Evolutionary conservation across 2,797 vertebrate species (phyloP).

Genomic region (Ispidina picta): DNA sequence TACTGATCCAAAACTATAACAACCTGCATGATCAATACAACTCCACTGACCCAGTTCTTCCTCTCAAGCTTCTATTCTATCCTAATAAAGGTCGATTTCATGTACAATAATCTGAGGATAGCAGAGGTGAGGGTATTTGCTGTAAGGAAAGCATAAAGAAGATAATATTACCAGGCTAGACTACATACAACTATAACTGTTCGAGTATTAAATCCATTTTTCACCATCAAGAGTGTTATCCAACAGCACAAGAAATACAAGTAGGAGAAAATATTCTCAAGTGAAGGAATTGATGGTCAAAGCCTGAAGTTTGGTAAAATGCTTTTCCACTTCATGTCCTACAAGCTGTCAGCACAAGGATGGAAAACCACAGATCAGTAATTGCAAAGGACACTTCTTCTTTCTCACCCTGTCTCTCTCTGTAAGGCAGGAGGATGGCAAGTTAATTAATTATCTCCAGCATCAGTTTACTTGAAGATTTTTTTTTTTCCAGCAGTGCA

Average conservation of each 20-base stretch:
- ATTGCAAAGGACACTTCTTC: conserved; percentile 72
- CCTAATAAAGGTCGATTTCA: conserved; percentile 13
- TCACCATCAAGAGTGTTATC: conserved; percentile 15
- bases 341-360: conserved; percentile 50
- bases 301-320: conserved; percentile 53
- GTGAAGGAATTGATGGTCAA: conserved; percentile 33
- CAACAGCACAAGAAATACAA: not conserved
- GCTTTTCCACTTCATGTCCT: conserved; percentile 63
- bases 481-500: conserved; percentile 62
- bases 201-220: conserved; percentile 52
- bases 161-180: not conserved
- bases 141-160: not conserved
- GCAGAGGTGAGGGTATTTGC: not conserved
- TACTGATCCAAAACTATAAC: not conserved
- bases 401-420: conserved; percentile 53
- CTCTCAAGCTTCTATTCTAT: not conserved
- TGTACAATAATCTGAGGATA: not conserved
- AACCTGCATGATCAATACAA: not conserved
- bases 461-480: conserved; percentile 75
- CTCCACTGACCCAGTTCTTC: not conserved
- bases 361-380: conserved; percentile 57
- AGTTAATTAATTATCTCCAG: conserved; percentile 77
- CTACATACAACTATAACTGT: not conserved
- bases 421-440: conserved; percentile 62
- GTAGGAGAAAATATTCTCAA: conserved; percentile 35